Percentiles rank a stretch among this genome's conserved stretches.
phyloP scores from a whole-genome alignment of 2,113 vertebrate species.

The Capreolus pygargus region DNA sequence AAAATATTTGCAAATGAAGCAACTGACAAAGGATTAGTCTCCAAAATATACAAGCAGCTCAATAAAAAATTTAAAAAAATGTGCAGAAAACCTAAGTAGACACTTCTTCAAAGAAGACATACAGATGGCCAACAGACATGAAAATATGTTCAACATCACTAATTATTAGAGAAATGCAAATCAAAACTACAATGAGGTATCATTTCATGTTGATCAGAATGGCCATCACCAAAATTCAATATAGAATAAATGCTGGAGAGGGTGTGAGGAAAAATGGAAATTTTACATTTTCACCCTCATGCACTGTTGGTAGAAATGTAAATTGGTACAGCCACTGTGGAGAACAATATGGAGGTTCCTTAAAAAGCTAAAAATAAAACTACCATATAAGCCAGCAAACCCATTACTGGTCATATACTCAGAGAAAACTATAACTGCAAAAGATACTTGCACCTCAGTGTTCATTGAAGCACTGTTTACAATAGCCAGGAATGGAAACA shows the following conservation, averaged over 20 bases:
- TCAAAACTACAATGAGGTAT: neutral
- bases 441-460: neutral
- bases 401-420: neutral
- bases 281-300: neutral
- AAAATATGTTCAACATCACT: neutral
- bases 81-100: neutral
- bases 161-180: neutral
- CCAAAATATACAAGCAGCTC: neutral
- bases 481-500: neutral
- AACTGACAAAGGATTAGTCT: neutral
- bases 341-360: neutral
- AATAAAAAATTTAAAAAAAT: neutral
- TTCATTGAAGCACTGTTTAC: neutral
- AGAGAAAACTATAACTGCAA: neutral
- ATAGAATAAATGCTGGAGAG: neutral
- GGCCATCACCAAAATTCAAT: neutral
- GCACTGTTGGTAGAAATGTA: neutral
- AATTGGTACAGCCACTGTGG: neutral
- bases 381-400: neutral
- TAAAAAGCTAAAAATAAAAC: neutral
- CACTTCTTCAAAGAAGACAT: neutral
- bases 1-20: neutral
- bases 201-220: neutral
- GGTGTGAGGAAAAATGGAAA: neutral
- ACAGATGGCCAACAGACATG: neutral